Evolutionary conservation across 2,888 invertebrate genomes (phyloP), one percentile per base, ranked within the genome.

Genomic region (Morpho deidamia): DNA sequence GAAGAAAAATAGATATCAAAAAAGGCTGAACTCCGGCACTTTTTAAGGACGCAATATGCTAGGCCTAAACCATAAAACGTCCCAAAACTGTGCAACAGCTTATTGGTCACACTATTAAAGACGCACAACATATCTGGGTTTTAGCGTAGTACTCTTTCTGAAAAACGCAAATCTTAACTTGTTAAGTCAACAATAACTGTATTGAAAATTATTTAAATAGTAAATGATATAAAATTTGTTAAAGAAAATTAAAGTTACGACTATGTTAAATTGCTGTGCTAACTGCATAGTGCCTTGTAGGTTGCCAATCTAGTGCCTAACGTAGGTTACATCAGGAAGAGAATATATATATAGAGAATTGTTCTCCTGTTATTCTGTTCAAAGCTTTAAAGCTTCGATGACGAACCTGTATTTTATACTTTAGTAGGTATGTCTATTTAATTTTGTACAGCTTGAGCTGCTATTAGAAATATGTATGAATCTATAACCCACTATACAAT

Each of bases 231-330:
- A 69, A 61, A 70, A 70, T 74, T 70, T 76, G 72, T 80, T 79
- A 67, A 69, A 69, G 68, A 68, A 66, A 70, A 69, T 70, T 76
- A 73, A 74, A 69, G 69, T 71, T 76, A 76, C 59, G 56, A 61
- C 74, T 76, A 78, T 65, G 69, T 78, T 73, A 75, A 78, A 81
- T 81, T 85, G 84, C 89, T 88, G 89, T 89, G 89, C 89, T 87
- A 84, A 83, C 77, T 83, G 89, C 89, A 89, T 89, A 90, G 90
- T 90, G 90, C 90, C 90, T 90, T 90, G 90, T 90, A 89, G 90
- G 90, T 90, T 88, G 89, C 90, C 90, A 90, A 90, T 87, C 83
- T 90, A 90, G 90, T 90, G 90, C 90, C 90, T 90, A 89, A 86
- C 78, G 74, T 70, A 68, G 65, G 65, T 65, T 64, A 64, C 70